Evolutionary conservation across 2,888 invertebrate genomes (phyloP).

Genomic region (Nephrotoma flavescens): DNA sequence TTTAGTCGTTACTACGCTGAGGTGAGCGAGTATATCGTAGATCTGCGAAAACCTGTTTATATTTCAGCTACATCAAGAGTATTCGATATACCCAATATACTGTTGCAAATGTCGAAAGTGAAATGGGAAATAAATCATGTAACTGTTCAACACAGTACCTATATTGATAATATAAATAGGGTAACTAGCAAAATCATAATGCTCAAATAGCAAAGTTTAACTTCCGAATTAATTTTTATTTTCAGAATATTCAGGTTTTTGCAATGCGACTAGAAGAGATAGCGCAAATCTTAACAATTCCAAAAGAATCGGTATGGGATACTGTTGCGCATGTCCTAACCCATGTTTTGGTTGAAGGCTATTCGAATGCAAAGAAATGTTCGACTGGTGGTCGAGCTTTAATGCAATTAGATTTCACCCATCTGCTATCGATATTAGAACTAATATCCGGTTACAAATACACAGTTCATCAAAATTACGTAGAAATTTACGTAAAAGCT

Average conservation of each 20-base stretch:
- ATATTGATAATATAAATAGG: constrained; percentile 61
- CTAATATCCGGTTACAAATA: constrained; percentile 71
- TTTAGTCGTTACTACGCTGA: neutral
- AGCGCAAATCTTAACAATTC: constrained; percentile 51
- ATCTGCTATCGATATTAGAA: constrained; percentile 81
- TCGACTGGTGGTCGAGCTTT: constrained; percentile 90
- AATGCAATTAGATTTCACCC: constrained; percentile 96
- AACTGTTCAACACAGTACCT: constrained; percentile 83
- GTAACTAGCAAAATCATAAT: constrained; percentile 24
- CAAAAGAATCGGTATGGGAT: constrained; percentile 67
- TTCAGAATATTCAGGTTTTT: constrained; percentile 46
- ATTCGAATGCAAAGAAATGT: constrained; percentile 79
- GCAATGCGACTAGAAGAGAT: constrained; percentile 64
- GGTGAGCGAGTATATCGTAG: constrained; percentile 21
- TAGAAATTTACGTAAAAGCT: constrained; percentile 91
- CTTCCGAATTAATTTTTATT: neutral
- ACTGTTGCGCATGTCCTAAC: constrained; percentile 74
- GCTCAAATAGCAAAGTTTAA: neutral
- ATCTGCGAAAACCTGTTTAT: constrained; percentile 73
- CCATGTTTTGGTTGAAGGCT: constrained; percentile 84
- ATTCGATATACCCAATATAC: constrained; percentile 59
- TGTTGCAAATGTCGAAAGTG: constrained; percentile 79
- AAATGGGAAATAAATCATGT: constrained; percentile 94
- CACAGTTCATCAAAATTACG: constrained; percentile 75
- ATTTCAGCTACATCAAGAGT: constrained; percentile 70